A percentile compares a stretch with the other conserved stretches of the same genome.
Conservation (phyloP, 2,888 invertebrate genomes). For the Alentia gelatinosa region DNA sequence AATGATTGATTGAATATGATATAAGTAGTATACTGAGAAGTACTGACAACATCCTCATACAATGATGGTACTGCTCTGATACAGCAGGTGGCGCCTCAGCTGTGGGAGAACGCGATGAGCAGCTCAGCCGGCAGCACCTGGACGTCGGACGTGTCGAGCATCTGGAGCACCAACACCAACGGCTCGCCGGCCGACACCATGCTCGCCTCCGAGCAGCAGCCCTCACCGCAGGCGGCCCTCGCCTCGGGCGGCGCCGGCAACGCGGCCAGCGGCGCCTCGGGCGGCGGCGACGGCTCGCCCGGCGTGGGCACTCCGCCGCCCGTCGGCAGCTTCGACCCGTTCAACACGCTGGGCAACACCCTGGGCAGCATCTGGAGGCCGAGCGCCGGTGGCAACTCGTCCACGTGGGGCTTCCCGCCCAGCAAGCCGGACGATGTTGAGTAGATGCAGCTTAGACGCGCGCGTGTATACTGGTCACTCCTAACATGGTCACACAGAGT, state of each 20-base stretch:
- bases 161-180: constrained; percentile 51
- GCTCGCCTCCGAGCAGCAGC: not conserved
- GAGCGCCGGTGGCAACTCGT: constrained; percentile 47
- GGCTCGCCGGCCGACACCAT: not conserved
- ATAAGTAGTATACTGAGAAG: too few species aligned
- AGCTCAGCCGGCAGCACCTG: not conserved
- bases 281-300: not conserved
- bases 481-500: not conserved
- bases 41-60: too few species aligned
- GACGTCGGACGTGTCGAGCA: constrained; percentile 36
- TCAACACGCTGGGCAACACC: constrained; percentile 62
- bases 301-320: constrained; percentile 63
- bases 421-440: constrained; percentile 19
- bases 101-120: constrained; percentile 10
- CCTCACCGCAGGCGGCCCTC: not conserved
- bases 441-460: not conserved
- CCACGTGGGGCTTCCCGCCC: not conserved
- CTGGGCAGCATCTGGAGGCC: constrained; percentile 65
- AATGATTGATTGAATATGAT: too few species aligned
- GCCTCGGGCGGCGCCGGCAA: not conserved
- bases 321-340: constrained; percentile 62
- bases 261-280: not conserved
- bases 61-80: too few species aligned
- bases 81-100: constrained; percentile 26
- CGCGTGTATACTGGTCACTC: not conserved